Percentiles rank a stretch among this genome's conserved stretches.
Conservation (phyloP, 1,140 invertebrate genomes). For the Magallana gigas region DNA sequence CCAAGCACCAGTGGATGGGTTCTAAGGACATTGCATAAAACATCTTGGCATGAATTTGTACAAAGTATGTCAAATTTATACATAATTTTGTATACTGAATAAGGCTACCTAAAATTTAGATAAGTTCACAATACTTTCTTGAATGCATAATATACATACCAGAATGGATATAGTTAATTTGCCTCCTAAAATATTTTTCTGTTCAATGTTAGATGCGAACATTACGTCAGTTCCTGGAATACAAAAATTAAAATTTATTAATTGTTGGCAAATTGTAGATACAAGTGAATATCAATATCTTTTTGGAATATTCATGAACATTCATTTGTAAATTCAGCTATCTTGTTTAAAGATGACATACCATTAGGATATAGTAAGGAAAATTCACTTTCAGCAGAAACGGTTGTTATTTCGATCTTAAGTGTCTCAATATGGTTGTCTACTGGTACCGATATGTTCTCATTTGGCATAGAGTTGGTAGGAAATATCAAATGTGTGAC, state of each 20-base stretch:
- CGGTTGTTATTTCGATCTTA: background rate
- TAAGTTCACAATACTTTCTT: too few relatives aligned
- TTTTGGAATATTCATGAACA: too few relatives aligned
- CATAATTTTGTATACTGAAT: too few relatives aligned
- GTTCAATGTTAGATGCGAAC: background rate
- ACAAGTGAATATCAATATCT: too few relatives aligned
- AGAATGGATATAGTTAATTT: slow-evolving; percentile 9
- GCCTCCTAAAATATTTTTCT: background rate
- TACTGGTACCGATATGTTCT: background rate
- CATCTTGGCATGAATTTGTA: background rate
- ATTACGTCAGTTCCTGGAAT: background rate
- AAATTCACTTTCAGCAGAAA: background rate
- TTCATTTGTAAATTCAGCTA: too few relatives aligned
- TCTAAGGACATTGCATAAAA: background rate
- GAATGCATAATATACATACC: background rate
- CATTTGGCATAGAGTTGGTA: background rate
- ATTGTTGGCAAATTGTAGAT: too few relatives aligned
- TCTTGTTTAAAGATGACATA: background rate
- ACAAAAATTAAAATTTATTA: background rate
- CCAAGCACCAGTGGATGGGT: background rate
- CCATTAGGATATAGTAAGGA: background rate
- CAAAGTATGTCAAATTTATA: too few relatives aligned
- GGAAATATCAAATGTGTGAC: background rate
- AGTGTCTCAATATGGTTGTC: slow-evolving; percentile 21
- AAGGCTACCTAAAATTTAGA: too few relatives aligned